Conservation (phyloP, 2,888 invertebrate species). For the Hyles lineata region DNA sequence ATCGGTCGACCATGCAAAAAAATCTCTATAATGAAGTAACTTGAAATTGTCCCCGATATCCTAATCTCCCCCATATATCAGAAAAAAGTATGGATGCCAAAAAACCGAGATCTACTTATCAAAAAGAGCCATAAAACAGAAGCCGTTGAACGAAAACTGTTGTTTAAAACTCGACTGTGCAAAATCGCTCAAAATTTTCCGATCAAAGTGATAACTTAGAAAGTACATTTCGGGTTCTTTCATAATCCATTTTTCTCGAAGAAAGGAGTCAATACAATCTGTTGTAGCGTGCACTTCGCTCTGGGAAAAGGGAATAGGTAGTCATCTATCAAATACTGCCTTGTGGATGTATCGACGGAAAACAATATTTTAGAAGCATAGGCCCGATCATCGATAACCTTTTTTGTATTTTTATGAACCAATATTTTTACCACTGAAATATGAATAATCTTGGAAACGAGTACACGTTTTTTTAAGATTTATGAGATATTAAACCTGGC, state of each 20-base stretch:
- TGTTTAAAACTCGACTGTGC: slow-evolving; percentile 7
- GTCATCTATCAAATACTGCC: slow-evolving; percentile 43
- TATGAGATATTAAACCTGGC: too few species aligned
- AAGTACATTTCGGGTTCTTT: slow-evolving; percentile 2
- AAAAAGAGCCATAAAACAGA: slow-evolving; percentile 20
- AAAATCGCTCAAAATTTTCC: neutral
- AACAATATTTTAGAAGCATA: slow-evolving; percentile 36
- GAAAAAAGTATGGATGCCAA: neutral
- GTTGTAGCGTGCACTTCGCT: slow-evolving; percentile 4
- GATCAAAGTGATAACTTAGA: slow-evolving; percentile 4
- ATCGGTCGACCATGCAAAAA: too few species aligned
- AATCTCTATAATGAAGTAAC: neutral
- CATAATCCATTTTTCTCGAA: neutral
- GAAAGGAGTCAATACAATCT: neutral
- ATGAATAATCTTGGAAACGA: neutral
- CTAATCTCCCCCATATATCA: slow-evolving; percentile 19
- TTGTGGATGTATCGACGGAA: slow-evolving; percentile 31
- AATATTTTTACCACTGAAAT: neutral
- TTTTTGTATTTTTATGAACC: neutral
- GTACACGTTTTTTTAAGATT: neutral
- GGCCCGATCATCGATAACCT: neutral
- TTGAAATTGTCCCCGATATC: neutral
- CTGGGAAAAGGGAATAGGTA: slow-evolving; percentile 41
- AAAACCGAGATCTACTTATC: slow-evolving; percentile 18
- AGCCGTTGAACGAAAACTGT: slow-evolving; percentile 13